phyloP scores from a whole-genome alignment of 2,888 invertebrate species.

The Torymus tubicola region DNA sequence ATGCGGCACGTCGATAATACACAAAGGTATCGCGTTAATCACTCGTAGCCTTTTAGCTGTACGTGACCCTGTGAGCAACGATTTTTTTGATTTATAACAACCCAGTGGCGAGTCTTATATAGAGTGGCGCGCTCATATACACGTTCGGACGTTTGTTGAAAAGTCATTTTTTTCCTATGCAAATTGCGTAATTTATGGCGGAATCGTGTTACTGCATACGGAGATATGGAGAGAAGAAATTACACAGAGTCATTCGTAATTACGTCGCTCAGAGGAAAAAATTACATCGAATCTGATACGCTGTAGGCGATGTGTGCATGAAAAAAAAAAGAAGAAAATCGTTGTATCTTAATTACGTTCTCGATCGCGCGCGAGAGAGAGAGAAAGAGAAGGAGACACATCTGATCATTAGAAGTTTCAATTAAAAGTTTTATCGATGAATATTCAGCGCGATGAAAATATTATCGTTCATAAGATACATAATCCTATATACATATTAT shows the following conservation, averaged over 20 bases:
- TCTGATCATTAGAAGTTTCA: not conserved
- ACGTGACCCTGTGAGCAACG: not conserved
- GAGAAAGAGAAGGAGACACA: no score
- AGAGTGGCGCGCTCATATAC: not conserved
- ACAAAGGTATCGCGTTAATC: conserved; percentile 15
- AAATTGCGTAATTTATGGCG: conserved; percentile 13
- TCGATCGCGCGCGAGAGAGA: not conserved
- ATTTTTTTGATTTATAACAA: conserved; percentile 12
- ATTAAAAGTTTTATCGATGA: conserved; percentile 12
- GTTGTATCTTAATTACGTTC: not conserved
- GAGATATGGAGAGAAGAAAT: no score
- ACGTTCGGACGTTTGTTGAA: not conserved
- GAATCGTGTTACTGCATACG: not conserved
- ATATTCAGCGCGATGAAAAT: conserved; percentile 2
- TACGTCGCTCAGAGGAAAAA: conserved; percentile 15
- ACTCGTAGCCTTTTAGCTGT: not conserved
- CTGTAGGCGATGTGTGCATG: no score
- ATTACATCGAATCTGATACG: not conserved
- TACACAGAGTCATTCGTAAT: not conserved
- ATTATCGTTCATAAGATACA: not conserved
- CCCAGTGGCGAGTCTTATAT: not conserved
- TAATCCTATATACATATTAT: not conserved
- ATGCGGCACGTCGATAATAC: not conserved
- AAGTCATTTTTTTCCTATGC: not conserved
- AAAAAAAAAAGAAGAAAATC: conserved; percentile 13